These are phyloP conservation scores for Pectinophora gossypiella DNA, from an alignment of 1,140 invertebrate genomes.

Conservation along the genomic window DNA sequence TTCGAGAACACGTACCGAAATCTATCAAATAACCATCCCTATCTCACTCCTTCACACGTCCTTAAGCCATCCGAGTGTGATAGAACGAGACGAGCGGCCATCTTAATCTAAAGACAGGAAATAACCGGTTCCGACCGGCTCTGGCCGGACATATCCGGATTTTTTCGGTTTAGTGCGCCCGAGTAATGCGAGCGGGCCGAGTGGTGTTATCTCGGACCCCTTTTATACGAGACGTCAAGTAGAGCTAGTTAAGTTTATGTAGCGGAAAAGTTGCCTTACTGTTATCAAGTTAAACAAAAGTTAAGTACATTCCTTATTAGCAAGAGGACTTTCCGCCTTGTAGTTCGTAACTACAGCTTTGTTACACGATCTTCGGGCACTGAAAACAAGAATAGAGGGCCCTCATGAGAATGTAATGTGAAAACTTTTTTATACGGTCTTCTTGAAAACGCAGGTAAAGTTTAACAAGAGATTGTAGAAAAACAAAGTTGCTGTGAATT, in stretches of 20 bases:
- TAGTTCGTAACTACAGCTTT: conserved; percentile 1
- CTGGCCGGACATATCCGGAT: conserved; percentile 39
- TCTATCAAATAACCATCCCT: conserved; percentile 37
- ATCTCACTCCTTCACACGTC: conserved; percentile 19
- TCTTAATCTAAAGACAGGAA: conserved; percentile 45
- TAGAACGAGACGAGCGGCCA: conserved; percentile 17
- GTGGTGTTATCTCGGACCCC: conserved; percentile 17
- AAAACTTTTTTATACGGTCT: background rate
- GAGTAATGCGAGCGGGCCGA: conserved; percentile 22
- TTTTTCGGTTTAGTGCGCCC: conserved; percentile 34
- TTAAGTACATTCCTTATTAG: background rate
- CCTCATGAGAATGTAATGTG: background rate
- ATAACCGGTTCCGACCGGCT: conserved; percentile 47
- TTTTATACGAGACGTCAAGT: conserved; percentile 31
- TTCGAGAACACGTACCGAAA: conserved; percentile 30
- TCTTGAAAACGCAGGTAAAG: background rate
- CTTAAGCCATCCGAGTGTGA: conserved; percentile 6
- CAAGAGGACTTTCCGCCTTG: background rate
- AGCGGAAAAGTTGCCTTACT: conserved; percentile 40
- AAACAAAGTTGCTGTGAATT: background rate
- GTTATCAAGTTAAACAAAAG: conserved; percentile 2
- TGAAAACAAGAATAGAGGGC: background rate
- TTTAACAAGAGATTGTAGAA: background rate
- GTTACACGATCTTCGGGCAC: background rate
- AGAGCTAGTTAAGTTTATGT: conserved; percentile 41